phyloP scores from a whole-genome alignment of 2,797 vertebrate species.

The Melanogrammus aeglefinus region DNA sequence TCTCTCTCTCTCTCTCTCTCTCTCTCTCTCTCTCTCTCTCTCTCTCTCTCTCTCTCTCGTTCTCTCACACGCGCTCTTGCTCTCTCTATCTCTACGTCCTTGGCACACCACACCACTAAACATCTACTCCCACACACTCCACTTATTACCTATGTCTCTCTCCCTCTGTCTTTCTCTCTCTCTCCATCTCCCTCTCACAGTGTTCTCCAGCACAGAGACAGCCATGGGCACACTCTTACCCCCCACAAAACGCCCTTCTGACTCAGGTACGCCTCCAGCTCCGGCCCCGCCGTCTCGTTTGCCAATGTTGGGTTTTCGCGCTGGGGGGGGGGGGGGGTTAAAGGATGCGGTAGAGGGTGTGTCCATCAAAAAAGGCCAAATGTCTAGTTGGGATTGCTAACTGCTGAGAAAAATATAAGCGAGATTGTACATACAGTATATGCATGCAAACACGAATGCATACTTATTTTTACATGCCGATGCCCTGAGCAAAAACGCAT shows the following conservation, averaged over 20 bases:
- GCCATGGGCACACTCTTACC: conserved; percentile 88
- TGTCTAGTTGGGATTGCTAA: conserved; percentile 12
- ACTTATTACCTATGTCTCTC: conserved; percentile 1
- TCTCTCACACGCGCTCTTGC: too few species aligned
- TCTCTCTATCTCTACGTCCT: background rate
- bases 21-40: background rate
- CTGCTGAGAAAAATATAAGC: background rate
- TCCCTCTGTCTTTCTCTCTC: background rate
- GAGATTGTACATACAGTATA: background rate
- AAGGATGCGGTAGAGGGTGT: conserved; percentile 6
- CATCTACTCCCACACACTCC: background rate
- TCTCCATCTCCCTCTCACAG: conserved; percentile 58
- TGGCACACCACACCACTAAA: background rate
- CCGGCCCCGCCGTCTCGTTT: background rate
- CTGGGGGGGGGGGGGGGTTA: background rate
- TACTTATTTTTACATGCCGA: background rate
- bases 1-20: background rate
- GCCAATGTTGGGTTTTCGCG: conserved; percentile 17
- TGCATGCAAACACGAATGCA: background rate
- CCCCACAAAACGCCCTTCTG: conserved; percentile 92
- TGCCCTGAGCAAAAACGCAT: conserved; percentile 5
- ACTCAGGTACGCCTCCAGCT: conserved; percentile 80
- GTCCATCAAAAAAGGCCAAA: conserved; percentile 15
- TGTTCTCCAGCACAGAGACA: conserved; percentile 89
- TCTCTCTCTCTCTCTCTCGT: background rate